Base-by-base conservation (phyloP, 2,888 invertebrate genomes). In the Aspidapion aeneum region DNA sequence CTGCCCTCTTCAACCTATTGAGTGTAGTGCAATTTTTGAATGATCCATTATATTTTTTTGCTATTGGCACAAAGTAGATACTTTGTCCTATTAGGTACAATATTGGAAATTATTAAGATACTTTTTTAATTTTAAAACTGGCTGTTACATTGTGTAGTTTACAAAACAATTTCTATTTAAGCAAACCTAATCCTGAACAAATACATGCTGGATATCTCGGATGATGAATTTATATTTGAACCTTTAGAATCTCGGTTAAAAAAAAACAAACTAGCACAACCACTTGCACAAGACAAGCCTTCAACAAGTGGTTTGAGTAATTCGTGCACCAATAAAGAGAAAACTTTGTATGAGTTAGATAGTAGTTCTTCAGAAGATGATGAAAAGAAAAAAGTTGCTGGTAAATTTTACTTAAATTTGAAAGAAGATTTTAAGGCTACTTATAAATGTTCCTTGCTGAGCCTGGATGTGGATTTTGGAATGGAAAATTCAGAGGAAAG, bases 131-230 rank as follows among this genome's bases (percentile, higher is more conserved):
- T n/a, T n/a, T n/a, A n/a, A n/a, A n/a, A n/a, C n/a, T n/a, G n/a
- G n/a, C n/a, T n/a, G n/a, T n/a, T n/a, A n/a, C n/a, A n/a, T n/a
- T n/a, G n/a, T n/a, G n/a, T n/a, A n/a, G n/a, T n/a, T n/a, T n/a
- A n/a, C n/a, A n/a, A n/a, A n/a, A n/a, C n/a, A n/a, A n/a, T n/a
- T n/a, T n/a, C n/a, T 35, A 35, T 35, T 35, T 35, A 35, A 35
- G 35, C 35, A 35, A 35, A 35, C 35, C 12, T 7, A 7, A 12
- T 7, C 5, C 3, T 12, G 12, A 12, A 35, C 3, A 12, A 12
- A 12, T 35, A 52, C n/a, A n/a, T 9, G 21, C 62, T 65, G 35
- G 65, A 63, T 1, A 60, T 67, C 55, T 63, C 62, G 2, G 67
- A 67, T 54, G 63, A 57, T 18, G 65, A 65, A 21, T 35, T 57